Base-by-base conservation (phyloP, 2,113 vertebrate species). In the Coregonus clupeaformis region DNA sequence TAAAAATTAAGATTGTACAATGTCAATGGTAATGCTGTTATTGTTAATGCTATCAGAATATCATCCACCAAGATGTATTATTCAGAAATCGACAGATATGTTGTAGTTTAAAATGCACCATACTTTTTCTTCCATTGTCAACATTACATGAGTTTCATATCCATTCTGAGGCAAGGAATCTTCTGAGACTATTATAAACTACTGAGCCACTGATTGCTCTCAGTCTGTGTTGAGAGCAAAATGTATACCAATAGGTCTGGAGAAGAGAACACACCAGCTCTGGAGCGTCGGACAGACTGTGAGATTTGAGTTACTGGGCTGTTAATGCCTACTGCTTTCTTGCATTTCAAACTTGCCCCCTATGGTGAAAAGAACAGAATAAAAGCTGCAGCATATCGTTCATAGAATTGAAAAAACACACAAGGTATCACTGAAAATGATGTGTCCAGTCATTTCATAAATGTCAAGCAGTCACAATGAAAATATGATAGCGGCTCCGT, bases 231-330 rank as follows among this genome's bases (percentile, higher is more conserved):
- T 5, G 30, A 13, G 65, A 76, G 78, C 74, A 69, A 77, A 72
- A 74, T 22, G 74, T 76, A 67, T 78, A 79, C 63, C 77, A 72
- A 73, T 77, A 27, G 65, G 68, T 72, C 25, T 36, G 76, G 76
- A 25, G 47, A 49, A 16, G 14, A 79, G 75, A 77, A 67, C 3
- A 6, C 13, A 30, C 29, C 5, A 62, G 7, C 11, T 20, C 70
- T 68, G 82, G 77, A 14, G 57, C 30, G 52, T 62, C 11, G n/a
- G 69, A 2, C 24, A 32, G 14, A 32, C 49, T 1, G 1, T 27
- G 74, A 84, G 64, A 55, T 59, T 64, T 1, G 32, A 82, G 72
- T 30, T 65, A 69, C 62, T 63, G 62, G 57, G 64, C 76, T 42
- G 36, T 11, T 42, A 11, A 42, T 42, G 36, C 36, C 36, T 42